Base-by-base conservation (phyloP, 2,797 vertebrate species). In the Falco rusticolus region DNA sequence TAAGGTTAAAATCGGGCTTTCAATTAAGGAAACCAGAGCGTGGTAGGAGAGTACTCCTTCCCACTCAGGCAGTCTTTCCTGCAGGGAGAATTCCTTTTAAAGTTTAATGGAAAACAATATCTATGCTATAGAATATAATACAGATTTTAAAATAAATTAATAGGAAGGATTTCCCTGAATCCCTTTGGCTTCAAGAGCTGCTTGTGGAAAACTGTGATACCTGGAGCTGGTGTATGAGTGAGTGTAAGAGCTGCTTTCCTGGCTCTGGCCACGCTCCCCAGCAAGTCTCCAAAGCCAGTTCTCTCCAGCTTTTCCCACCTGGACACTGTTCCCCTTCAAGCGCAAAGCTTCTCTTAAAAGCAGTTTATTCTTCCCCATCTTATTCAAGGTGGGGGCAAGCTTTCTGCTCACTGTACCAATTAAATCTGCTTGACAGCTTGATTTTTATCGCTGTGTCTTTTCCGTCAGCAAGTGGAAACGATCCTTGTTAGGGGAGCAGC, bases 341-440 rank as follows among this genome's bases (percentile, higher is more conserved):
- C 85, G 65, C 29, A 82, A 91, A 90, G 85, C 70, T 89, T 74
- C 89, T 41, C 74, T 78, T 69, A 71, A 74, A 79, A 89, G 81
- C 72, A 74, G 34, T 79, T 94, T 57, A 48, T 39, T 63, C 50
- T 50, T 78, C 63, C 57, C 39, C 28, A 34, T 41, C 57, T 53
- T 17, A 31, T 84, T 89, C 31, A 64, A 88, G 69, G 45, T 34
- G 33, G 17, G 41, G 29, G 37, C 41, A 64, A 92, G 64, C 84
- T 83, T 85, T 45, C 65, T 86, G 76, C 53, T 95, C 68, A 7
- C 81, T 83, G 28, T 72, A 78, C 89, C 95, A 93, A 92, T 96
- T 94, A 96, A 92, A 91, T 84, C 34, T 69, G 34, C 84, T 89
- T 94, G 96, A 87, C 96, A 92, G 92, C 61, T 65, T 69, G 76